Base-by-base conservation (phyloP, 2,113 vertebrate species). In the Rattus norvegicus region DNA sequence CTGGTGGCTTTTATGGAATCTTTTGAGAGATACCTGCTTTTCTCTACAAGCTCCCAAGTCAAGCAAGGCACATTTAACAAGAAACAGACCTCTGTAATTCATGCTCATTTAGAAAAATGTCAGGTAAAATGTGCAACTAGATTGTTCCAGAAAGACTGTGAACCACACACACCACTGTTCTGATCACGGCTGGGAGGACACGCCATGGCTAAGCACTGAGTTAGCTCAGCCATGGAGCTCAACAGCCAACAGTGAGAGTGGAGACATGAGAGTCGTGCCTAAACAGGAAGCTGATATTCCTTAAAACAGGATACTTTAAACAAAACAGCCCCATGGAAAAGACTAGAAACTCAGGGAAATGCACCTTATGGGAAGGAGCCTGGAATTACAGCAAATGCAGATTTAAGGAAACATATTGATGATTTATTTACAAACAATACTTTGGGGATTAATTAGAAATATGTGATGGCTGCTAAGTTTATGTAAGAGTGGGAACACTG, bases 221-320 rank as follows among this genome's bases (percentile, higher is more conserved):
- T 87, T 86, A 89, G 90, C 81, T 84, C 88, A 95, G 90, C 56
- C 67, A 91, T 70, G 67, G 90, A 93, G 96, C 69, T 54, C 95
- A 94, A 39, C 17, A 80, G 88, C 83, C 88, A 96, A 87, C 76
- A 95, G 8, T 75, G 56, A 95, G 52, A 14, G 33, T 49, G 95
- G 95, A 97, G 96, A 96, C 81, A 94, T 77, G 97, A 91, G 69
- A 17, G 30, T 8, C 85, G 39, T 47, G 52, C 52, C 76, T 97
- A 59, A 81, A 84, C 92, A 96, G 85, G 85, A 81, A 39, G 56
- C 65, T 84, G 49, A 43, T 96, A 93, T 95, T 96, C 80, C 96
- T 93, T 96, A 86, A 89, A 93, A 84, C n/a, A 91, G 67, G 28
- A 91, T 39, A 72, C 76, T 28, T 49, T 88, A 59, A 70, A 65